Evolutionary conservation across 2,113 vertebrate genomes (phyloP), one percentile per base, ranked within the genome.

Genomic region (Carettochelys insculpta): DNA sequence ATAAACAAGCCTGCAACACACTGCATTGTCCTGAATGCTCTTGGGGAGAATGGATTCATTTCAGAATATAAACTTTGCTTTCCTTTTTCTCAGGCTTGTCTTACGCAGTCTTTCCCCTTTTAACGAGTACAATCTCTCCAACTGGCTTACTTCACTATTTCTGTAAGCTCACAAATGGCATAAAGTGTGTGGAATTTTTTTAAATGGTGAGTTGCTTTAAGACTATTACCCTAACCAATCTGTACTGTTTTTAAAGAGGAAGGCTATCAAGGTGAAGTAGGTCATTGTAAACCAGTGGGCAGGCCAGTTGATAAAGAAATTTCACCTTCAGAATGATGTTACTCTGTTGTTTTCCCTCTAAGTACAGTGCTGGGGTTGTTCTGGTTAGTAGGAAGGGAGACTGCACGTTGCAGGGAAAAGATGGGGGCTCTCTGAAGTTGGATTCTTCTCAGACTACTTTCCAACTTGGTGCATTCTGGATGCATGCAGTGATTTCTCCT

Each of bases 371-470:
- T 27, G 11, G 41, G 14, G 61, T 71, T 52, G 77, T 19, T 53
- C 77, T 52, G 81, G 27, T 51, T 20, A 2, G 52, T 58, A 52
- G 48, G 83, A n/a, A 52, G 65, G 22, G 17, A 45, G 68, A 16
- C 48, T 5, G 0, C 25, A 0, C 0, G 0, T 58, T 75, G 61
- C 43, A 0, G 0, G 19, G 2, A 3, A 17, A 0, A 0, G 58
- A 80, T 38, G 88, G 45, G 50, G 68, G 65, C 34, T 43, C 6
- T 29, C 43, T 29, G 13, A 75, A 41, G 4, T 68, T 38, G 45
- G 38, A n/a, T 53, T 77, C 56, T 19, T 84, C 11, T 43, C 38
- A 34, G 22, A 8, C 25, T n/a, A 20, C 38, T 54, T 50, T 89
- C 8, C 41, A 22, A 6, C 51, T 14, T 17, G 16, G 5, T 6